These are phyloP conservation scores for Caenorhabditis sp. DNA, from an alignment of 2,888 invertebrate genomes.

Conservation along the genomic window DNA sequence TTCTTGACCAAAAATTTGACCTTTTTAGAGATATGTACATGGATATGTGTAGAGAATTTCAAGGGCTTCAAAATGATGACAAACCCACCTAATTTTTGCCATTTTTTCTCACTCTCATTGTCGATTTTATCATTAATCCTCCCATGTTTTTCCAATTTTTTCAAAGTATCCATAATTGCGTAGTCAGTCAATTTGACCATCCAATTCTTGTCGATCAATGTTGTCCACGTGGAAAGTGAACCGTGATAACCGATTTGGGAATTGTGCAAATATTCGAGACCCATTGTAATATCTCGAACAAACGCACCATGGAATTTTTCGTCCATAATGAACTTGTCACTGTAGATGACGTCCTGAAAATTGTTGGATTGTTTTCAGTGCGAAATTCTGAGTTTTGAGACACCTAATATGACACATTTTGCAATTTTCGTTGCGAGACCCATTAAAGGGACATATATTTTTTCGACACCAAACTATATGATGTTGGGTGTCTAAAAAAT, in stretches of 20 bases:
- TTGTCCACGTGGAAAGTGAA: slow-evolving; percentile 44
- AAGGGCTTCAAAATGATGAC: neutral
- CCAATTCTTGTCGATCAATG: slow-evolving; percentile 56
- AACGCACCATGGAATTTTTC: slow-evolving; percentile 55
- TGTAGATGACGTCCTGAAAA: slow-evolving; percentile 53
- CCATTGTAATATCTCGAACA: slow-evolving; percentile 52
- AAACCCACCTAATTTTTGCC: slow-evolving; percentile 28
- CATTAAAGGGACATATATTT: no score
- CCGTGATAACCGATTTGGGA: slow-evolving; percentile 54
- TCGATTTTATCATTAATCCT: slow-evolving; percentile 43
- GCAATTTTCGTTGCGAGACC: no score
- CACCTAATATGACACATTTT: no score
- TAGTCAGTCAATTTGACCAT: slow-evolving; percentile 56
- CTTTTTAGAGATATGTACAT: no score
- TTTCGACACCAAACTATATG: no score
- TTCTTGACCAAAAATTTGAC: no score
- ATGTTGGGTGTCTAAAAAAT: no score
- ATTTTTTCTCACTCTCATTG: slow-evolving; percentile 46
- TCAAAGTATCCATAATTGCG: slow-evolving; percentile 42
- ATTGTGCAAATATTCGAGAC: slow-evolving; percentile 56
- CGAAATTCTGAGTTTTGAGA: no score
- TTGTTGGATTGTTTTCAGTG: no score
- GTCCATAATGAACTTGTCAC: slow-evolving; percentile 50
- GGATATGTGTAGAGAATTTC: neutral
- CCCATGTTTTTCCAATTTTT: slow-evolving; percentile 52